Base-by-base conservation (phyloP, 2,888 invertebrate genomes). In the Eledone cirrhosa region DNA sequence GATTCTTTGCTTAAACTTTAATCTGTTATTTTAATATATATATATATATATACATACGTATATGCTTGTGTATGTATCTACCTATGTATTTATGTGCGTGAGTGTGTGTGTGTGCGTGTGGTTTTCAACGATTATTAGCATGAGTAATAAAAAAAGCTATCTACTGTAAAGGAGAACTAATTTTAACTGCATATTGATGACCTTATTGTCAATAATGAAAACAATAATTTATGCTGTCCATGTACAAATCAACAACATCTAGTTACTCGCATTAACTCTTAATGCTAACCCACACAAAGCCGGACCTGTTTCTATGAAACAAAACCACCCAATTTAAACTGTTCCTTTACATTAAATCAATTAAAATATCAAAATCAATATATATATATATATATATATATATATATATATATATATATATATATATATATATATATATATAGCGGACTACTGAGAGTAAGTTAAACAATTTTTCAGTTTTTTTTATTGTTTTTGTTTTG, bases 21-120 rank as follows among this genome's bases (percentile, higher is more conserved):
- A n/a, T n/a, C n/a, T n/a, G n/a, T n/a, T n/a, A 31, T 31, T 11
- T 69, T n/a, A 33, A 69, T 69, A 33, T 69, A 69, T 69, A 22
- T 33, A 33, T 33, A 33, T 69, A 33, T 69, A 33, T 69, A 33
- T 22, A 22, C 41, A 69, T 69, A 24, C n/a, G n/a, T n/a, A n/a
- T n/a, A n/a, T n/a, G n/a, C n/a, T n/a, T n/a, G n/a, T n/a, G n/a
- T n/a, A n/a, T n/a, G n/a, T n/a, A n/a, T n/a, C n/a, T n/a, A n/a
- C 22, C 19, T 67, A 31, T 67, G 16, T 67, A 67, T 67, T 16
- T 31, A 31, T 14, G 33, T 7, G 33, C 22, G 33, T 29, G 22
- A 22, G 8, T 31, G 19, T 0, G 29, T 65, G 16, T 29, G 24
- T 1, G 65, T 24, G 7, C 2, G 11, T 16, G 22, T 24, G 2